A percentile compares a stretch with the other conserved stretches of the same genome.
phyloP scores from a whole-genome alignment of 1,140 invertebrate genomes.

The Brachionus rotundiformis region DNA sequence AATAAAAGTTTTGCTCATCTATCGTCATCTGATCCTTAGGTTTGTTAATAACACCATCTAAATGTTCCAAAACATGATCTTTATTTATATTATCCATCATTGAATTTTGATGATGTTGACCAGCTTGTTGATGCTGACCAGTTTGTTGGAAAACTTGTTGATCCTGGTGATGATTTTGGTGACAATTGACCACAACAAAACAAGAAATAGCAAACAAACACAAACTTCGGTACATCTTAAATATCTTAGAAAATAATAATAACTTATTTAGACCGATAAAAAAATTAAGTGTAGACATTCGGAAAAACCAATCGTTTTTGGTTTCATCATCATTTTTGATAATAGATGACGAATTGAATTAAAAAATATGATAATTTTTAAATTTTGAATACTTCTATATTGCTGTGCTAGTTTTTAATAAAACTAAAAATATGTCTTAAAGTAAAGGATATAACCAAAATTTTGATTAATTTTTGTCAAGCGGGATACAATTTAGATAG shows the following conservation, averaged over 20 bases:
- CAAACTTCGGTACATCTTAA: neutral
- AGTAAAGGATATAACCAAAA: neutral
- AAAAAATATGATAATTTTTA: conserved; percentile 11
- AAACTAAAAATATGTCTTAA: neutral
- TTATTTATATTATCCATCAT: conserved; percentile 52
- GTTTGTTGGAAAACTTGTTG: conserved; percentile 6
- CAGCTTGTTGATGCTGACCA: neutral
- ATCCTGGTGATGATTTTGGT: conserved; percentile 38
- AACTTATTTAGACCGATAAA: neutral
- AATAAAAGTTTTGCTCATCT: conserved; percentile 52
- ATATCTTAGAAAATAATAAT: neutral
- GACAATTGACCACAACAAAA: neutral
- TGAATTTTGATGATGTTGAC: conserved; percentile 39
- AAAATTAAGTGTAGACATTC: neutral
- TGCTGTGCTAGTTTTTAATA: neutral
- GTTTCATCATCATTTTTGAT: conserved; percentile 9
- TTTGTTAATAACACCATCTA: conserved; percentile 50
- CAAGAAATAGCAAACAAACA: neutral
- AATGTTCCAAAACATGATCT: conserved; percentile 49
- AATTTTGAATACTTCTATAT: conserved; percentile 16
- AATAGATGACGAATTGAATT: neutral
- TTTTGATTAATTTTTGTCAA: neutral
- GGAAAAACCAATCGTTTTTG: neutral
- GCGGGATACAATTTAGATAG: neutral
- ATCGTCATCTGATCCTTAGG: conserved; percentile 51